These are phyloP conservation scores for Arge pagana DNA, from an alignment of 2,888 invertebrate species.

Conservation along the genomic window DNA sequence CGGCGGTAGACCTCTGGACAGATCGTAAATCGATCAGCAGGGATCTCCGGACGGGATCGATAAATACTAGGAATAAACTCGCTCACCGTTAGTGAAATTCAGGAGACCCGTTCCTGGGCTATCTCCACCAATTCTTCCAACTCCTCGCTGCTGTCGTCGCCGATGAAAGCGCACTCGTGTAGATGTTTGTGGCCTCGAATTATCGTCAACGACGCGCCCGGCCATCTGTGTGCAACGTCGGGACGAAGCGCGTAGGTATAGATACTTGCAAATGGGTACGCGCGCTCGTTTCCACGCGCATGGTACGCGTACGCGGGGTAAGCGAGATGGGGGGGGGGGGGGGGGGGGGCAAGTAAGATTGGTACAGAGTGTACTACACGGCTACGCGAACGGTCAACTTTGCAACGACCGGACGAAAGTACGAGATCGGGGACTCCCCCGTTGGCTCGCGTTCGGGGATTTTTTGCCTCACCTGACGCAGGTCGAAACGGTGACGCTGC, in stretches of 20 bases:
- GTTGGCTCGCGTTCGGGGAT: neutral
- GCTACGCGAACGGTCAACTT: too few relatives aligned
- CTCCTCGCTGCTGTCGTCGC: constrained; percentile 79
- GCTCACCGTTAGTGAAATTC: constrained; percentile 8
- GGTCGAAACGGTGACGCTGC: constrained; percentile 74
- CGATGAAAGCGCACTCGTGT: constrained; percentile 80
- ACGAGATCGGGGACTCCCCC: too few relatives aligned
- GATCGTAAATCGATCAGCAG: too few relatives aligned
- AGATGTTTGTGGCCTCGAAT: constrained; percentile 78
- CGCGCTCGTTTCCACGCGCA: too few relatives aligned
- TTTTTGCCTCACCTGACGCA: constrained; percentile 72
- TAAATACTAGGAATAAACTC: neutral
- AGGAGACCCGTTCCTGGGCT: constrained; percentile 53
- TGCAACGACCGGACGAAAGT: too few relatives aligned
- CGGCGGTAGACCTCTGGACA: too few relatives aligned
- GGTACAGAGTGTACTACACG: neutral
- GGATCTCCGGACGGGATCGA: too few relatives aligned
- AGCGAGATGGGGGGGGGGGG: too few relatives aligned
- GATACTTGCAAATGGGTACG: neutral
- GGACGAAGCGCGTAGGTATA: neutral
- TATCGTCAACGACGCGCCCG: constrained; percentile 76
- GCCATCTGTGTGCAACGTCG: constrained; percentile 62
- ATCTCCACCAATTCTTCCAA: constrained; percentile 67
- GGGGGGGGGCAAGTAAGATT: too few relatives aligned
- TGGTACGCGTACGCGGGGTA: too few relatives aligned